These are phyloP conservation scores for Malacoraja senta DNA, from an alignment of 2,797 vertebrate genomes.

Conservation along the genomic window DNA sequence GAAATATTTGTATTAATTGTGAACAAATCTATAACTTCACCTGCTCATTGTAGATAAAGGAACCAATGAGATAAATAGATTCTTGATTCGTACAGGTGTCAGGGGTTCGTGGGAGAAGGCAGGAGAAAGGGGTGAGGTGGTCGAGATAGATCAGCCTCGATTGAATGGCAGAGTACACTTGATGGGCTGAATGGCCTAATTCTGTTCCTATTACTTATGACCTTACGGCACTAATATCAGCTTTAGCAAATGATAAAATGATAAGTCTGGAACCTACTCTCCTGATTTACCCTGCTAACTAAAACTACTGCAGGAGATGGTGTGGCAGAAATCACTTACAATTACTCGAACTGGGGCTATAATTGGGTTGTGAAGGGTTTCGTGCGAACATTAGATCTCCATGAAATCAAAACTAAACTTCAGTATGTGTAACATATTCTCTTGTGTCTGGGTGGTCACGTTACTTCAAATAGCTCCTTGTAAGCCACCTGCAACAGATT, in stretches of 20 bases:
- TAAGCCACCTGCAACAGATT: slow-evolving; percentile 20
- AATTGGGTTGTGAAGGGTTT: background rate
- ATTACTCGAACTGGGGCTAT: background rate
- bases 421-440: background rate
- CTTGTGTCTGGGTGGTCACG: background rate
- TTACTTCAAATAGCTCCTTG: background rate
- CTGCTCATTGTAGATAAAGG: no score
- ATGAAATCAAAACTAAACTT: slow-evolving; percentile 9
- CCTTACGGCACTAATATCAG: background rate
- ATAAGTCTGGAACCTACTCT: background rate
- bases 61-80: no score
- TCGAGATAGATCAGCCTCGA: no score
- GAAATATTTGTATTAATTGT: no score
- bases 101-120: no score
- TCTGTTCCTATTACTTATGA: no score
- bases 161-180: no score
- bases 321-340: background rate
- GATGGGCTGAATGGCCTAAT: no score
- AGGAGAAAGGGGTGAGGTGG: no score
- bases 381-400: background rate
- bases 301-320: no score
- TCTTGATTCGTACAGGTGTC: no score
- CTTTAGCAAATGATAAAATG: background rate
- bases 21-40: no score
- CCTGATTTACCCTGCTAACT: background rate